Evolutionary conservation across 2,113 vertebrate genomes (phyloP).

Genomic region (Sceloporus undulatus): DNA sequence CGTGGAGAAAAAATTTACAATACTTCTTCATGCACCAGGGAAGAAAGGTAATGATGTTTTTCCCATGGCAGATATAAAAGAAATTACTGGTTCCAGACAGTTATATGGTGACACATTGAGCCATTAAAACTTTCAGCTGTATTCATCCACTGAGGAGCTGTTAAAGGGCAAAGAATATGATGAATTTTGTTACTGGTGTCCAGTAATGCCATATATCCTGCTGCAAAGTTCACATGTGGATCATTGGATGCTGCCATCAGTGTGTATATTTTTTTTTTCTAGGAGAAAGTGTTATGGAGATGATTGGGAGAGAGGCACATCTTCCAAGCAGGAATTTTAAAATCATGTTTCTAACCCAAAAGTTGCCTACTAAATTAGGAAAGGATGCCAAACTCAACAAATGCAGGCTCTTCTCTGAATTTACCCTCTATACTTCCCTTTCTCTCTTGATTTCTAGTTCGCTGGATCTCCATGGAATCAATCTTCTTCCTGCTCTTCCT

Average conservation of each 20-base stretch:
- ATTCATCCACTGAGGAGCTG: not conserved
- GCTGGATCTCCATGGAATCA: constrained; percentile 29
- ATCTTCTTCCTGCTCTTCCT: constrained; percentile 13
- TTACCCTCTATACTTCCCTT: not conserved
- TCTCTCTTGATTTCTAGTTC: constrained; percentile 10
- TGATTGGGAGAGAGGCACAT: not conserved
- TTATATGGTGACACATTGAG: not conserved
- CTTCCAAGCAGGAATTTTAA: not conserved
- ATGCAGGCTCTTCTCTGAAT: not conserved
- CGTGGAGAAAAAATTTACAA: not conserved
- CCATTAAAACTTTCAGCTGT: not conserved
- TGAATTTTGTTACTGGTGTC: not conserved
- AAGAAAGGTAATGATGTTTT: not conserved
- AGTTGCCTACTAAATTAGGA: constrained; percentile 5
- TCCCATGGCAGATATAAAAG: not conserved
- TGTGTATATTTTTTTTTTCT: not conserved
- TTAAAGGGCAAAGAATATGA: not conserved
- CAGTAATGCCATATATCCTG: not conserved
- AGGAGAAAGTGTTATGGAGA: not conserved
- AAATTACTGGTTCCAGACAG: not conserved
- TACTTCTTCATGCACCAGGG: not conserved
- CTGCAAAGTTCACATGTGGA: not conserved
- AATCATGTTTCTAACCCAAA: constrained; percentile 1
- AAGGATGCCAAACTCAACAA: not conserved
- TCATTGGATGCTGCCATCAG: not conserved